These are phyloP conservation scores for Calameuta idolon DNA, from an alignment of 2,888 invertebrate species.

Conservation along the genomic window DNA sequence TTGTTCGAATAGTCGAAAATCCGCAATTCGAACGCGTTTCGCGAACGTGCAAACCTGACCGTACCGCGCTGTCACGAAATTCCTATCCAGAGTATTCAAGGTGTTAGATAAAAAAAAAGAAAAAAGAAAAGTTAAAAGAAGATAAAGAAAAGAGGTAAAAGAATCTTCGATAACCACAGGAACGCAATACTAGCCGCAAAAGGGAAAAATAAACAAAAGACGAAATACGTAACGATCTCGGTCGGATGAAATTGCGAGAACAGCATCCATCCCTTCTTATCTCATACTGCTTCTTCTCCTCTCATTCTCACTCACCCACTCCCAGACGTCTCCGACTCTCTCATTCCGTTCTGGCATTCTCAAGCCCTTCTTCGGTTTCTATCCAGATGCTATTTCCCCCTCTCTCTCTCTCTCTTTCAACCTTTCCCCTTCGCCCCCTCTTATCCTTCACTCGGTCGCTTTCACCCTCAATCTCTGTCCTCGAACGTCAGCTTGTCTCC, in stretches of 20 bases:
- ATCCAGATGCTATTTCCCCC: neutral
- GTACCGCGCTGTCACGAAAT: neutral
- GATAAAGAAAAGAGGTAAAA: neutral
- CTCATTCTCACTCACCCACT: neutral
- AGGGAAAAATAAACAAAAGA: neutral
- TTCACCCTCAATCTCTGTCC: neutral
- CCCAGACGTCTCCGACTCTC: neutral
- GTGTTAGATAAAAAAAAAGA: no score
- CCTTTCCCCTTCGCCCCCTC: neutral
- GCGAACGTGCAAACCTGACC: neutral
- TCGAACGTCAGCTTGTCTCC: neutral
- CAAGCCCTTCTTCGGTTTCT: neutral
- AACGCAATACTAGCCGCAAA: neutral
- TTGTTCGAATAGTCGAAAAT: neutral
- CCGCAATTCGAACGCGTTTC: neutral
- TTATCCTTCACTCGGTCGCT: neutral
- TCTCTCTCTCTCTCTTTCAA: no score
- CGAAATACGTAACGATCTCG: neutral
- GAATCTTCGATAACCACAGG: neutral
- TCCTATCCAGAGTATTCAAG: neutral
- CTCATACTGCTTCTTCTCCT: neutral
- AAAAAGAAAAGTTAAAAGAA: no score
- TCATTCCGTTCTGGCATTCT: neutral
- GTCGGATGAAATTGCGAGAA: neutral
- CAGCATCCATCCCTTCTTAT: neutral